Evolutionary conservation across 2,113 vertebrate genomes (phyloP).

Genomic region (Seriola aureovittata): DNA sequence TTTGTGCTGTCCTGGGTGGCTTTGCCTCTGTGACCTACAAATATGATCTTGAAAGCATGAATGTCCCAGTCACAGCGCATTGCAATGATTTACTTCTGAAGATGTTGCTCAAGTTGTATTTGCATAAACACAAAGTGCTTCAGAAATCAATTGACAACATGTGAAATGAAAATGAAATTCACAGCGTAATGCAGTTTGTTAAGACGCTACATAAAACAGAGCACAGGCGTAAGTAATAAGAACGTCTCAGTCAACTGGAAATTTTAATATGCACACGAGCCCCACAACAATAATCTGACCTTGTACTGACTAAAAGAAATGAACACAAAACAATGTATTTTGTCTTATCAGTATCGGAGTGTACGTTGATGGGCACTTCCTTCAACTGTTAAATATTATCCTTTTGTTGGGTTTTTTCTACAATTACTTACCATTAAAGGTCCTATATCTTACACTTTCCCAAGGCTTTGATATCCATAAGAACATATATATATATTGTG

Average conservation of each 20-base stretch:
- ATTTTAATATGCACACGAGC: neutral
- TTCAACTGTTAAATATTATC: neutral
- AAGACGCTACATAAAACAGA: neutral
- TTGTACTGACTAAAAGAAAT: too few relatives aligned
- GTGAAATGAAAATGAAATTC: neutral
- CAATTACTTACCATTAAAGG: neutral
- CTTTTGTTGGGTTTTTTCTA: neutral
- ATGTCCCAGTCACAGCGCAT: neutral
- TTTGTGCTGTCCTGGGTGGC: constrained; percentile 29
- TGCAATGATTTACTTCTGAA: neutral
- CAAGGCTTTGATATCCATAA: too few relatives aligned
- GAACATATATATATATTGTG: too few relatives aligned
- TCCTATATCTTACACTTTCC: too few relatives aligned
- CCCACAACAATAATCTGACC: too few relatives aligned
- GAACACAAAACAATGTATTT: too few relatives aligned
- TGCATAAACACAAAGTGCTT: neutral
- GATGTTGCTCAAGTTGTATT: neutral
- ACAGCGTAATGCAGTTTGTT: neutral
- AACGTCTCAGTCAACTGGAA: neutral
- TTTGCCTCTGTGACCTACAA: constrained; percentile 29
- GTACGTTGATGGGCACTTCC: too few relatives aligned
- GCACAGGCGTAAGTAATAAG: neutral
- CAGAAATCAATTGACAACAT: neutral
- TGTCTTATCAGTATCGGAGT: too few relatives aligned
- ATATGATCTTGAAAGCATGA: constrained; percentile 9